Evolutionary conservation across 2,113 vertebrate genomes (phyloP).

Genomic region (Podilymbus podiceps): DNA sequence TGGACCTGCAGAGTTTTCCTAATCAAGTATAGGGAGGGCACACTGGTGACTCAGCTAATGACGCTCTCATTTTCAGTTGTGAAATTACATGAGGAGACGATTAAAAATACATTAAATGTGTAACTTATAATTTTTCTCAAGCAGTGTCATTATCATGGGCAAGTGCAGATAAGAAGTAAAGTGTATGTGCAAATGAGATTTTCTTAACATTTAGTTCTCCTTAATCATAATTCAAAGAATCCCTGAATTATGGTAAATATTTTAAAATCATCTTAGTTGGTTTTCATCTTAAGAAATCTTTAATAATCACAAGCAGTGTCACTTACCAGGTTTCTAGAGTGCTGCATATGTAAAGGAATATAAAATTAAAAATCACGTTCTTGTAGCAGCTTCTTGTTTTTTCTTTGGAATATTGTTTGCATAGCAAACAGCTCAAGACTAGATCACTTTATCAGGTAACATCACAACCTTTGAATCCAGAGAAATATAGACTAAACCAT

Average conservation of each 20-base stretch:
- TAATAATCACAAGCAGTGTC: constrained; percentile 21
- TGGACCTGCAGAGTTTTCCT: neutral
- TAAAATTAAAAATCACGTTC: neutral
- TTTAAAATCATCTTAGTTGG: constrained; percentile 13
- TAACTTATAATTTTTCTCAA: constrained; percentile 40
- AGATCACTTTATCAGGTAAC: neutral
- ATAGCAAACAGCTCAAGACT: neutral
- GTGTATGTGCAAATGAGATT: neutral
- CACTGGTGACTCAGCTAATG: constrained; percentile 9
- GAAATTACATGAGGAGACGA: neutral
- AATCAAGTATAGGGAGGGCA: neutral
- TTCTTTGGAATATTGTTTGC: neutral
- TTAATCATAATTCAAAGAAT: constrained; percentile 42
- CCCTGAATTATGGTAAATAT: constrained; percentile 35
- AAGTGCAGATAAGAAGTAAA: constrained; percentile 10
- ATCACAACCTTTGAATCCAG: neutral
- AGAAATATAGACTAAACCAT: neutral
- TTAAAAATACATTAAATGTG: constrained; percentile 33
- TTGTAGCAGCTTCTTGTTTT: neutral
- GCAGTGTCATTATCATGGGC: constrained; percentile 10
- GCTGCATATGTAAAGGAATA: neutral
- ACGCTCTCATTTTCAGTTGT: constrained; percentile 14
- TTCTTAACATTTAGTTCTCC: neutral
- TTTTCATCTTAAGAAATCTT: constrained; percentile 44
- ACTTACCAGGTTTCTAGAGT: neutral